Conservation (phyloP, 2,797 vertebrate genomes). For the Chelmon rostratus region DNA sequence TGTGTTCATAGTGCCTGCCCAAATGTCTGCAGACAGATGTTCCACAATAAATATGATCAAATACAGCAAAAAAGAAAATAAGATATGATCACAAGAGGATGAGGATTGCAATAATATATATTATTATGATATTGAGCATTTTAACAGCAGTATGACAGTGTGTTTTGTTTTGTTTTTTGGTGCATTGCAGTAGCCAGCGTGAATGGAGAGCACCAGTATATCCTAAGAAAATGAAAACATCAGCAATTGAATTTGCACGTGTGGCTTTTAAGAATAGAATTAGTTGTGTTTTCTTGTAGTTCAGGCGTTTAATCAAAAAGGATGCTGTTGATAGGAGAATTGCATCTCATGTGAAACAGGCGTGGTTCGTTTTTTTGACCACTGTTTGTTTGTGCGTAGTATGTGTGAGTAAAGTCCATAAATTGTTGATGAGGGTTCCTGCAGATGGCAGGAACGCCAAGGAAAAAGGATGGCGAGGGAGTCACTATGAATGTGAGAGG, state of each 20-base stretch:
- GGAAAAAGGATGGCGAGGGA: conserved; percentile 21
- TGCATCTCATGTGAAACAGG: not conserved
- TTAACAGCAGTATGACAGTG: not conserved
- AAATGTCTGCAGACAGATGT: conserved; percentile 36
- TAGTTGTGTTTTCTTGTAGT: not conserved
- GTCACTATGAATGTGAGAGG: conserved; percentile 20
- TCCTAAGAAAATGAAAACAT: not conserved
- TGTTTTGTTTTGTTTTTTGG: conserved; percentile 8
- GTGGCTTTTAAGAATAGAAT: not conserved
- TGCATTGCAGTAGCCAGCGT: conserved; percentile 8
- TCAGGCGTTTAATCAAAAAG: conserved; percentile 1
- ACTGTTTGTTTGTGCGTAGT: conserved; percentile 6
- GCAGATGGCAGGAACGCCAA: conserved; percentile 24
- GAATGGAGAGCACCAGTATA: not conserved
- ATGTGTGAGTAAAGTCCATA: conserved; percentile 20
- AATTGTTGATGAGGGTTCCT: conserved; percentile 44
- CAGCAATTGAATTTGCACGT: not conserved
- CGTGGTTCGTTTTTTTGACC: conserved; percentile 16
- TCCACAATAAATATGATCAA: conserved; percentile 12
- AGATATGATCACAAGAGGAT: not conserved
- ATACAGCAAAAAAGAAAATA: not conserved
- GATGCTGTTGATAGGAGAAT: not conserved
- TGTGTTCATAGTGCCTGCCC: conserved; percentile 2
- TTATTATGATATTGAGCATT: not conserved
- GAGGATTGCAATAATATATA: not conserved